Evolutionary conservation across 2,888 invertebrate species (phyloP).

Genomic region (Gandaritis pyraliata): DNA sequence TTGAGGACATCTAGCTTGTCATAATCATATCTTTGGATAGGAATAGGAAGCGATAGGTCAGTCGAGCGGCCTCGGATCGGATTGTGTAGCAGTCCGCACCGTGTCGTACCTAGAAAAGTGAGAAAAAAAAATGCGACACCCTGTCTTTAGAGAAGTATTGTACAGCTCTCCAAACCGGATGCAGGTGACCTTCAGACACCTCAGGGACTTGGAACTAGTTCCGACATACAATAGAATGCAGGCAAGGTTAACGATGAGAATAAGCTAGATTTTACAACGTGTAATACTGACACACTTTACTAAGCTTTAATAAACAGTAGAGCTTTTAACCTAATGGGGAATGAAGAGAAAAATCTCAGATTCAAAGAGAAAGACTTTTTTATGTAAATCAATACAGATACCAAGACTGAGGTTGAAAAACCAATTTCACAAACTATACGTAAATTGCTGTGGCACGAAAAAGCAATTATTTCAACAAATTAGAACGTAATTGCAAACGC

Average conservation of each 20-base stretch:
- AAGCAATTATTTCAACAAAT: slow-evolving; percentile 20
- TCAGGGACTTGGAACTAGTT: slow-evolving; percentile 59
- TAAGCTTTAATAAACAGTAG: too few relatives aligned
- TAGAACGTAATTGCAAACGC: slow-evolving; percentile 19
- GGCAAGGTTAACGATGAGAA: slow-evolving; percentile 48
- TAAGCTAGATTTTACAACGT: slow-evolving; percentile 36
- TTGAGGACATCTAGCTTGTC: slow-evolving; percentile 24
- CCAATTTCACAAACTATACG: slow-evolving; percentile 1
- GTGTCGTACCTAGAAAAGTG: slow-evolving; percentile 35
- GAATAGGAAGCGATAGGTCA: slow-evolving; percentile 59
- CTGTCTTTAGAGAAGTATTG: slow-evolving; percentile 57
- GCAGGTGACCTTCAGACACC: slow-evolving; percentile 57
- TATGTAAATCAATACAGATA: slow-evolving; percentile 5
- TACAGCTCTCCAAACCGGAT: slow-evolving; percentile 58
- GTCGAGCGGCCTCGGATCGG: slow-evolving; percentile 50
- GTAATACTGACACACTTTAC: slow-evolving; percentile 18
- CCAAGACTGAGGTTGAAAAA: slow-evolving; percentile 15
- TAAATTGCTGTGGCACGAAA: slow-evolving; percentile 18
- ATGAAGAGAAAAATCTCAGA: too few relatives aligned
- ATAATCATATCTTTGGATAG: slow-evolving; percentile 15
- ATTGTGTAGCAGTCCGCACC: slow-evolving; percentile 20
- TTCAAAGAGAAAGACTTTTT: slow-evolving; percentile 5
- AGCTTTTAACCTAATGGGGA: too few relatives aligned
- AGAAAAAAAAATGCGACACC: slow-evolving; percentile 61
- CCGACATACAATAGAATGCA: slow-evolving; percentile 52